These are phyloP conservation scores for Nomada flava DNA, from an alignment of 2,888 invertebrate genomes.

Conservation along the genomic window DNA sequence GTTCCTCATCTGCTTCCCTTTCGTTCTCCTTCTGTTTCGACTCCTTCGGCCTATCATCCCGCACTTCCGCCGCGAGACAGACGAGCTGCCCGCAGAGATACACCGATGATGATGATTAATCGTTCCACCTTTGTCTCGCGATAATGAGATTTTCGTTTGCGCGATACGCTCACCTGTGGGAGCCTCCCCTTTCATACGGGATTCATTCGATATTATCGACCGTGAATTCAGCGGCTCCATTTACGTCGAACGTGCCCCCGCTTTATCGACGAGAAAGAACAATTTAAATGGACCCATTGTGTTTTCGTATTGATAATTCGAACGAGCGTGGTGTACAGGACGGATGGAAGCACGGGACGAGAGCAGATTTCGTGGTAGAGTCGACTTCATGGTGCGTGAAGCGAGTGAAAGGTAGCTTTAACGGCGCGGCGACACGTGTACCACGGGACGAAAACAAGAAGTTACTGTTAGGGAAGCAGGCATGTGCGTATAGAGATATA, in stretches of 20 bases:
- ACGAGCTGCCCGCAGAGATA: slow-evolving; percentile 61
- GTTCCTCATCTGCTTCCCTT: slow-evolving; percentile 50
- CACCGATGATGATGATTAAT: slow-evolving; percentile 78
- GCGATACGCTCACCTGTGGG: slow-evolving; percentile 70
- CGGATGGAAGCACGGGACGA: background rate
- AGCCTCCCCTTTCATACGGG: slow-evolving; percentile 43
- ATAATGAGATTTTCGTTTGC: slow-evolving; percentile 81
- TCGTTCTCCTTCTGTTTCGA: slow-evolving; percentile 39
- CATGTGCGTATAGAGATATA: slow-evolving; percentile 57
- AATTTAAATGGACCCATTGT: background rate
- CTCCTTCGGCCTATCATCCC: slow-evolving; percentile 49
- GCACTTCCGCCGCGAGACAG: slow-evolving; percentile 72
- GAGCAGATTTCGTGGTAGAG: slow-evolving; percentile 1
- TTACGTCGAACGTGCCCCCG: background rate
- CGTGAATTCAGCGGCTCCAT: slow-evolving; percentile 23
- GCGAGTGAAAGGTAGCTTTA: slow-evolving; percentile 54
- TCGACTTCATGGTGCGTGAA: slow-evolving; percentile 29
- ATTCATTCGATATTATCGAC: slow-evolving; percentile 11
- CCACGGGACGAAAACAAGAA: slow-evolving; percentile 49
- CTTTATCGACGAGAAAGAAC: background rate
- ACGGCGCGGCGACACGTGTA: slow-evolving; percentile 53
- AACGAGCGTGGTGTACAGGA: no score
- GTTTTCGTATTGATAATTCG: background rate
- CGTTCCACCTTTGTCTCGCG: slow-evolving; percentile 79
- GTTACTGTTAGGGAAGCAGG: slow-evolving; percentile 59